phyloP scores from a whole-genome alignment of 2,113 vertebrate species.

The Parotia lawesii region DNA sequence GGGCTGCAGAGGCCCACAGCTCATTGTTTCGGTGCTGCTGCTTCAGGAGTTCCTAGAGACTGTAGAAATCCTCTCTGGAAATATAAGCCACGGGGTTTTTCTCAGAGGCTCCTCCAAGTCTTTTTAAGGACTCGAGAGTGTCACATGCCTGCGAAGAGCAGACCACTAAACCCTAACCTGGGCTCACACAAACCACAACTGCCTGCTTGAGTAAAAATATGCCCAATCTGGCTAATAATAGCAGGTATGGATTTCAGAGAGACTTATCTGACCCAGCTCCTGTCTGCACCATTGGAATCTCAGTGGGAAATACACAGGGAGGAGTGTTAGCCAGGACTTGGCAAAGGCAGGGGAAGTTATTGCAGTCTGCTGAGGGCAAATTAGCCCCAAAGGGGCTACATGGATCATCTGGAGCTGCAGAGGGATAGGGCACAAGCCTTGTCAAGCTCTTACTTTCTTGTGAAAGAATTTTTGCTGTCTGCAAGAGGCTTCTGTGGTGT shows the following conservation, averaged over 20 bases:
- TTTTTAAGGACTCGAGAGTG: neutral
- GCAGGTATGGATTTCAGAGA: neutral
- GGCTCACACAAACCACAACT: neutral
- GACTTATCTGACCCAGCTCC: neutral
- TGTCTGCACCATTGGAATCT: neutral
- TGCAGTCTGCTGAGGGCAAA: neutral
- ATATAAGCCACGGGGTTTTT: rapidly evolving
- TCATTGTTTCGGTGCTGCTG: neutral
- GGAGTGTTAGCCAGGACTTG: neutral
- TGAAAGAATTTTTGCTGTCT: neutral
- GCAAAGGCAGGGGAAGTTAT: neutral
- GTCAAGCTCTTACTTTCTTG: neutral
- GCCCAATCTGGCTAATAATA: neutral
- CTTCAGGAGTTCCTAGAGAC: neutral
- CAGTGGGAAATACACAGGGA: neutral
- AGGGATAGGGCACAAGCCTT: neutral
- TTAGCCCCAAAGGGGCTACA: rapidly evolving
- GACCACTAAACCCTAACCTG: neutral
- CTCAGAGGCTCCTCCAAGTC: neutral
- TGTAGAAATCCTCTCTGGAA: neutral
- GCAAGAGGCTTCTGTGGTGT: neutral
- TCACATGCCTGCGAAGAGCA: rapidly evolving
- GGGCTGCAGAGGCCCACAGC: neutral
- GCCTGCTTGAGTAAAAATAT: neutral
- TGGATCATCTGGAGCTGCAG: neutral